A percentile compares a stretch with the other conserved stretches of the same genome.
Evolutionary conservation across 2,888 invertebrate genomes (phyloP).

Genomic region (Leptopilina drosophilae): DNA sequence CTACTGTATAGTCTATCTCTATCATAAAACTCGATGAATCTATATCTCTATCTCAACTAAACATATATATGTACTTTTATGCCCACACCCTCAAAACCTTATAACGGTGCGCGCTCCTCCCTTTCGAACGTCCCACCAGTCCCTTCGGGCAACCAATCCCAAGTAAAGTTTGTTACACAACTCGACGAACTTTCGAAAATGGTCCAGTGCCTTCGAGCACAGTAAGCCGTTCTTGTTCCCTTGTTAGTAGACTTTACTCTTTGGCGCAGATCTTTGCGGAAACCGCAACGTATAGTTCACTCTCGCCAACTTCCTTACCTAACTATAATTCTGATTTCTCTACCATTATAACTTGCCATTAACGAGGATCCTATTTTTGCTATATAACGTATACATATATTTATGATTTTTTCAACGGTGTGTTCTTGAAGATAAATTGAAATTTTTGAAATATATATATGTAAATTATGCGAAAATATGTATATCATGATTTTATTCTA

Average conservation of each 20-base stretch:
- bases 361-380: background rate
- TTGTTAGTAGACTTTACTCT: conserved; percentile 66
- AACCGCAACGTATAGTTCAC: conserved; percentile 56
- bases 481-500: too few relatives aligned
- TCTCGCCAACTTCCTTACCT: conserved; percentile 17
- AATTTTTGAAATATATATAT: too few relatives aligned
- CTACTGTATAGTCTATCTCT: conserved; percentile 17
- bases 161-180: conserved; percentile 76
- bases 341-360: background rate
- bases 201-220: conserved; percentile 65
- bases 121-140: conserved; percentile 67
- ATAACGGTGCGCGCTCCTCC: conserved; percentile 55
- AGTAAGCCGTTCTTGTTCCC: conserved; percentile 66
- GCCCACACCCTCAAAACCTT: conserved; percentile 50
- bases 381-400: background rate
- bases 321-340: conserved; percentile 37
- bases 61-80: background rate
- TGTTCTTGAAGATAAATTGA: background rate
- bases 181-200: conserved; percentile 73
- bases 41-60: conserved; percentile 4
- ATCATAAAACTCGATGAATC: conserved; percentile 22
- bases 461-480: too few relatives aligned
- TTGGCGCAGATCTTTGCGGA: conserved; percentile 61
- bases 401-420: background rate
- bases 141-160: conserved; percentile 75